A percentile compares a stretch with the other conserved stretches of the same genome.
phyloP scores from a whole-genome alignment of 2,113 vertebrate species.

The Paramisgurnus dabryanus region DNA sequence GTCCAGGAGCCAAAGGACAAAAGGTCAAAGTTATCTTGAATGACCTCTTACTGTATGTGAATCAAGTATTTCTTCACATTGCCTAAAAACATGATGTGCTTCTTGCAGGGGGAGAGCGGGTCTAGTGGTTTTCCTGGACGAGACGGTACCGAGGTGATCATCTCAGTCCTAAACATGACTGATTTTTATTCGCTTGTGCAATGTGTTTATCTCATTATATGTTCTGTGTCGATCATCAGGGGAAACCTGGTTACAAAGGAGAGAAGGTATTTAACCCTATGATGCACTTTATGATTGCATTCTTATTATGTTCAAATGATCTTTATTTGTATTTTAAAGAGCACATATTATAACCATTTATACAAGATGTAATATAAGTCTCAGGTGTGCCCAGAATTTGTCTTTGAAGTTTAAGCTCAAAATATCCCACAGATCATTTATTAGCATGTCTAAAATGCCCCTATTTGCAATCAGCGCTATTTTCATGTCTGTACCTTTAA shows the following conservation, averaged over 20 bases:
- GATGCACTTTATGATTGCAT: no score
- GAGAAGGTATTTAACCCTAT: slow-evolving; percentile 76
- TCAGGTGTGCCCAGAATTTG: no score
- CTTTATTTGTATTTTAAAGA: no score
- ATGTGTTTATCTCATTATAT: background rate
- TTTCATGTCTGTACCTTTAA: no score
- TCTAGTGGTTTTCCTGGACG: slow-evolving; percentile 82
- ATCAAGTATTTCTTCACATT: background rate
- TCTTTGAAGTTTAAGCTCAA: no score
- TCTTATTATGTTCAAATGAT: no score
- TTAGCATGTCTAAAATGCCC: no score
- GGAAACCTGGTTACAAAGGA: slow-evolving; percentile 88
- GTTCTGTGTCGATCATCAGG: slow-evolving; percentile 70
- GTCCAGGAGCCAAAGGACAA: slow-evolving; percentile 78
- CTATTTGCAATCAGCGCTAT: no score
- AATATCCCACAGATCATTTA: no score
- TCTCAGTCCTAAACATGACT: background rate
- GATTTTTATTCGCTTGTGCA: background rate
- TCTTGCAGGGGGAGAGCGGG: slow-evolving; percentile 80
- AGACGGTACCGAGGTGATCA: slow-evolving; percentile 83
- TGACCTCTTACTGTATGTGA: background rate
- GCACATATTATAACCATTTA: no score
- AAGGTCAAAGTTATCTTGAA: slow-evolving; percentile 69
- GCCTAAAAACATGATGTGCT: slow-evolving; percentile 28
- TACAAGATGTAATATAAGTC: no score